Percentiles rank a stretch among this genome's conserved stretches.
These are phyloP conservation scores for Nothocercus julius DNA, from an alignment of 2,113 vertebrate genomes.

Conservation along the genomic window DNA sequence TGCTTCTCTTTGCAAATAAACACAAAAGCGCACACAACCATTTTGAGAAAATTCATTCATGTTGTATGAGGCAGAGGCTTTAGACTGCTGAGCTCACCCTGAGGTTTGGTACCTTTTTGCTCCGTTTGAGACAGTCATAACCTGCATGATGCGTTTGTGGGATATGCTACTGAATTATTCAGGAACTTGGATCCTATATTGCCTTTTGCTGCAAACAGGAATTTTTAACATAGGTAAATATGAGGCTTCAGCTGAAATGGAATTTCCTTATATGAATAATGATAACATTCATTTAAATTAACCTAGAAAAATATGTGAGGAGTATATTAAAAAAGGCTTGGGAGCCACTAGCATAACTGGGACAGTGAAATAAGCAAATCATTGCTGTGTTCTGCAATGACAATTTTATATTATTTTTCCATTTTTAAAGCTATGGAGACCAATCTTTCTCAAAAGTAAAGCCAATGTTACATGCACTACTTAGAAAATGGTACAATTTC, in stretches of 20 bases:
- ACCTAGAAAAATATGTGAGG: neutral
- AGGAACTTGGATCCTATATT: neutral
- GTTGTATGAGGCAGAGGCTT: neutral
- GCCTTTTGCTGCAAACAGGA: neutral
- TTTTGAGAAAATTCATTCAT: neutral
- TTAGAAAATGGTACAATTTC: neutral
- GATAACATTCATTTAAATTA: neutral
- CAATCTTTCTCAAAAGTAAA: neutral
- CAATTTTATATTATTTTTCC: neutral
- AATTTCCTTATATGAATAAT: neutral
- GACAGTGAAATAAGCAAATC: neutral
- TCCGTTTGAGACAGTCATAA: neutral
- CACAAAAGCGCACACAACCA: neutral
- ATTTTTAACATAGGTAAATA: neutral
- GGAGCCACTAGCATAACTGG: neutral
- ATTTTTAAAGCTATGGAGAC: neutral
- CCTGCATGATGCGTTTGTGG: neutral
- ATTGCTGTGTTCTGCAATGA: neutral
- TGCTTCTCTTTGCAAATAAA: neutral
- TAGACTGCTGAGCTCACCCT: neutral
- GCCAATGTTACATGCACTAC: neutral
- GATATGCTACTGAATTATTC: neutral
- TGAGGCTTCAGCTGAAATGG: neutral
- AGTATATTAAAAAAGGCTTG: neutral
- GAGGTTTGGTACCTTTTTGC: neutral